Evolutionary conservation across 2,797 vertebrate genomes (phyloP).

Genomic region (Crenuchus spilurus): DNA sequence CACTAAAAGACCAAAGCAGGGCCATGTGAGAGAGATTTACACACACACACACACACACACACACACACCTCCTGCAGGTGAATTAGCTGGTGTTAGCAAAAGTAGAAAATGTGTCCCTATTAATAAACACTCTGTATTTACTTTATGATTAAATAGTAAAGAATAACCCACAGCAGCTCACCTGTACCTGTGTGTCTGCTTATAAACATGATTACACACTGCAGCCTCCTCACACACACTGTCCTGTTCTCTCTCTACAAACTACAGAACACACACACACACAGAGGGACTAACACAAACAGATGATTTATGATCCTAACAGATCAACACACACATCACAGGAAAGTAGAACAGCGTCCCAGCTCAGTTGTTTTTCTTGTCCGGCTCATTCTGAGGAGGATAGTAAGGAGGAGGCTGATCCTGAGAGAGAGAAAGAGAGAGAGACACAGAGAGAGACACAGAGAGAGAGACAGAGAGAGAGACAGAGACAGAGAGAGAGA

Average conservation of each 20-base stretch:
- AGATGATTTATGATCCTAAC: not conserved
- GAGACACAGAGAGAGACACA: not conserved
- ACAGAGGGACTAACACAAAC: not conserved
- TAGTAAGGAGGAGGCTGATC: conserved; percentile 89
- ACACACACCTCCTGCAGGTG: not conserved
- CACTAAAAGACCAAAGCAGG: not conserved
- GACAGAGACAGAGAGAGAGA: too few species aligned
- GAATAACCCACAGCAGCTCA: not conserved
- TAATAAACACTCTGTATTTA: conserved; percentile 49
- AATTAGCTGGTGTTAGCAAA: conserved; percentile 50
- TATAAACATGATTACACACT: conserved; percentile 30
- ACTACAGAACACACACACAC: not conserved
- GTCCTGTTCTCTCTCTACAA: not conserved
- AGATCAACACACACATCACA: not conserved
- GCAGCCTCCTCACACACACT: not conserved
- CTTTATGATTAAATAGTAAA: conserved; percentile 6
- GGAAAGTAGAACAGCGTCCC: too few species aligned
- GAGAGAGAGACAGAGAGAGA: not conserved
- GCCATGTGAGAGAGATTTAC: too few species aligned
- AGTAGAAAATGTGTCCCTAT: conserved; percentile 52
- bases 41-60: not conserved
- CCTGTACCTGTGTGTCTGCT: not conserved
- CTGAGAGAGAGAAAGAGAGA: conserved; percentile 62
- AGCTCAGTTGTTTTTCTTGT: conserved; percentile 83
- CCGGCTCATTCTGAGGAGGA: conserved; percentile 80